phyloP scores from a whole-genome alignment of 2,888 invertebrate genomes.

The Priapulus caudatus region DNA sequence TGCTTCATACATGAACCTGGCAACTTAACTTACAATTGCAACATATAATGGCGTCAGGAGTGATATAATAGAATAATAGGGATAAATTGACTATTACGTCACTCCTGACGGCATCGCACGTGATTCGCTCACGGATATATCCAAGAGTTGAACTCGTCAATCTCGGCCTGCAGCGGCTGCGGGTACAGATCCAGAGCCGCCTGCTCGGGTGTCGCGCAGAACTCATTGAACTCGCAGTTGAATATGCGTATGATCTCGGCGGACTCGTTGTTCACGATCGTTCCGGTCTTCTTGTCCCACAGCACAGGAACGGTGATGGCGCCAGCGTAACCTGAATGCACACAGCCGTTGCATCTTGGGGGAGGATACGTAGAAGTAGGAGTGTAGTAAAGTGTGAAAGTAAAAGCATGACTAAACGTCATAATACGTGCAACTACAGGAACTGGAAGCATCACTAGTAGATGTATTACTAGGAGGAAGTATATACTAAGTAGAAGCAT shows the following conservation, averaged over 20 bases:
- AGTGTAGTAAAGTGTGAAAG: neutral
- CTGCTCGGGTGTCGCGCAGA: conserved; percentile 30
- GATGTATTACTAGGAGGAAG: too few species aligned
- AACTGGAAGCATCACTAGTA: too few species aligned
- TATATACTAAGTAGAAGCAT: too few species aligned
- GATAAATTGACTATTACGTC: neutral
- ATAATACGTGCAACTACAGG: too few species aligned
- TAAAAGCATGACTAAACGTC: conserved; percentile 6
- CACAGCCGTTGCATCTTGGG: conserved; percentile 23
- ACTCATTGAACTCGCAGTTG: conserved; percentile 32
- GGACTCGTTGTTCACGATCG: conserved; percentile 35
- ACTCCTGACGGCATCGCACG: neutral
- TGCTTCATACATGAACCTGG: too few species aligned
- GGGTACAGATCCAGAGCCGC: conserved; percentile 31
- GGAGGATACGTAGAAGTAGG: conserved; percentile 26
- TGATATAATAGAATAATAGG: neutral
- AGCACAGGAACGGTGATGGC: conserved; percentile 31
- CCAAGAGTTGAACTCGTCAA: conserved; percentile 31
- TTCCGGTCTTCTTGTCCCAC: conserved; percentile 31
- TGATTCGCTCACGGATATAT: conserved; percentile 33
- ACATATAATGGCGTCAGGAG: too few species aligned
- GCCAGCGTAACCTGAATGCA: conserved; percentile 27
- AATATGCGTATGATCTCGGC: conserved; percentile 36
- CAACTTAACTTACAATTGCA: too few species aligned
- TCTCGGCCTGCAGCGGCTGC: conserved; percentile 23